phyloP scores from a whole-genome alignment of 64 coral and sea anemone genomes.

The Actinia equina region DNA sequence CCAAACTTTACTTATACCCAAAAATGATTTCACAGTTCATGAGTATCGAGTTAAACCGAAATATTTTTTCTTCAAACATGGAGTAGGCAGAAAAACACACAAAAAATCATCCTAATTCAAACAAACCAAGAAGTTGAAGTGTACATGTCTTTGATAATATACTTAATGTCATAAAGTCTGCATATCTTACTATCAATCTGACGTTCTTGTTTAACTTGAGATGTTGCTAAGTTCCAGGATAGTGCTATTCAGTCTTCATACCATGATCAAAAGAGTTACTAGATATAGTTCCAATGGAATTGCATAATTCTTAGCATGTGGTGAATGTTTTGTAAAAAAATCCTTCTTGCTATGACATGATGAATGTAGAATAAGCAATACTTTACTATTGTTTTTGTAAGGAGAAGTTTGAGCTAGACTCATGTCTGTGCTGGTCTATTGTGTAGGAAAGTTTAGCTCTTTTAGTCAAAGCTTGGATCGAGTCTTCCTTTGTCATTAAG shows the following conservation, averaged over 20 bases:
- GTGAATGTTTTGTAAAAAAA: neutral
- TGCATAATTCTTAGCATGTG: constrained; percentile 1
- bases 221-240: neutral
- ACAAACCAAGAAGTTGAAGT: neutral
- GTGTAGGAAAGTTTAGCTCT: neutral
- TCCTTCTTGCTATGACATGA: neutral
- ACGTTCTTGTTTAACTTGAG: constrained; percentile 11
- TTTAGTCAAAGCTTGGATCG: neutral
- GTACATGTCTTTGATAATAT: neutral
- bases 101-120: neutral
- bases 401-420: constrained; percentile 1
- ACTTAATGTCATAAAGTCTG: constrained; percentile 18
- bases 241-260: neutral
- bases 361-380: neutral
- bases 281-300: neutral
- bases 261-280: neutral
- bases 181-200: constrained; percentile 14
- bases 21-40: too few relatives aligned
- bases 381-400: neutral
- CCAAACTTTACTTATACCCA: neutral
- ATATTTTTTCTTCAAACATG: neutral
- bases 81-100: neutral
- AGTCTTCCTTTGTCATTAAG: neutral
- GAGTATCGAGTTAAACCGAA: neutral
- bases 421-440: neutral